These are phyloP conservation scores for Colossoma macropomum DNA, from an alignment of 2,113 vertebrate genomes.

Conservation along the genomic window DNA sequence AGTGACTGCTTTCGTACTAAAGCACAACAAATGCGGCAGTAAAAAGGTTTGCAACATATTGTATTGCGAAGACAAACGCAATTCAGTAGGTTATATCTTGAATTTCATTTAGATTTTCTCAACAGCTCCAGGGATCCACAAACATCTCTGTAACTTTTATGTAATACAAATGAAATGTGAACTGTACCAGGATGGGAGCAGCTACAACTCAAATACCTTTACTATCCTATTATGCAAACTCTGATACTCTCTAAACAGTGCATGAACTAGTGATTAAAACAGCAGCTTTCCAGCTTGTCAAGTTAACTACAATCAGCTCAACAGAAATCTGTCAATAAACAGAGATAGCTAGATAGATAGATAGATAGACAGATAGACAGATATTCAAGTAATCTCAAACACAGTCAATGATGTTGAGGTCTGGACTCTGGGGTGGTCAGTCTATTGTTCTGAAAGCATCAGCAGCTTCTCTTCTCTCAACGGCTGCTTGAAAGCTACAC, in stretches of 20 bases:
- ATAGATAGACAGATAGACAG: no score
- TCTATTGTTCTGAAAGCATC: no score
- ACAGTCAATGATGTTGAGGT: no score
- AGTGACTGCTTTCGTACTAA: not conserved
- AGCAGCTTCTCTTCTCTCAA: no score
- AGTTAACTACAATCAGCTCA: no score
- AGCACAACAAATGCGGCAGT: not conserved
- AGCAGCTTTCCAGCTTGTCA: no score
- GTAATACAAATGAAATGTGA: not conserved
- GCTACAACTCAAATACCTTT: not conserved
- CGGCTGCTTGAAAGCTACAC: no score
- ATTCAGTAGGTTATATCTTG: slow-evolving; percentile 9
- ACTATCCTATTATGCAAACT: not conserved
- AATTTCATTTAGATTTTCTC: not conserved
- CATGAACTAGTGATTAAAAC: not conserved
- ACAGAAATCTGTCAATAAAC: no score
- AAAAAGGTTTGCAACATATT: not conserved
- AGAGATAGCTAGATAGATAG: no score
- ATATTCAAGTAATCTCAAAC: no score
- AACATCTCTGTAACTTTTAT: not conserved
- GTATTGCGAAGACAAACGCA: not conserved
- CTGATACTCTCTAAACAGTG: not conserved
- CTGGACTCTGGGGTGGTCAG: no score
- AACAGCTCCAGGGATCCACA: not conserved
- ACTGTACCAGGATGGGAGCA: not conserved